Conservation (phyloP, 1,140 invertebrate species). For the Orius laevigatus region DNA sequence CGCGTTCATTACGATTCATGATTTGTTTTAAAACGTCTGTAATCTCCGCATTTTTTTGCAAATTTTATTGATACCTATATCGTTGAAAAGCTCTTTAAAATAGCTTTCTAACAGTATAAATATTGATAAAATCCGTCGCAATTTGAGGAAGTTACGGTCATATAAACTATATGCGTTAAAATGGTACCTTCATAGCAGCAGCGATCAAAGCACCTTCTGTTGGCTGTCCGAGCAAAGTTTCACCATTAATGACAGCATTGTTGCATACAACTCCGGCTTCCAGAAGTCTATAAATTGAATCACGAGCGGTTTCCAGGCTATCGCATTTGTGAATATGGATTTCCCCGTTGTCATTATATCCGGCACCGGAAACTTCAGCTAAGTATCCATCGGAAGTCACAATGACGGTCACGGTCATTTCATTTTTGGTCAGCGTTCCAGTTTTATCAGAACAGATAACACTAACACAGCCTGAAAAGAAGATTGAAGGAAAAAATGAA, state of each 20-base stretch:
- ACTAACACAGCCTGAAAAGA: slow-evolving; percentile 72
- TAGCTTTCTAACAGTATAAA: too few relatives aligned
- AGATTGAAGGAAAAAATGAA: slow-evolving; percentile 5
- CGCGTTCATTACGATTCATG: too few relatives aligned
- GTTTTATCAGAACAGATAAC: slow-evolving; percentile 99
- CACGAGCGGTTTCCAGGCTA: slow-evolving; percentile 49
- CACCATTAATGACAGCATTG: slow-evolving; percentile 81
- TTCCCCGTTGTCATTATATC: slow-evolving; percentile 75
- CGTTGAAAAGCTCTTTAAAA: too few relatives aligned
- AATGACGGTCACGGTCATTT: slow-evolving; percentile 95
- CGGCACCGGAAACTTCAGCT: slow-evolving; percentile 79
- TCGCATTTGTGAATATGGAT: slow-evolving; percentile 64
- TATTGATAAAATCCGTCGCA: too few relatives aligned
- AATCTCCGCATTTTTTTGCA: too few relatives aligned
- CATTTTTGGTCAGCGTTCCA: slow-evolving; percentile 95
- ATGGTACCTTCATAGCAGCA: slow-evolving; percentile 64
- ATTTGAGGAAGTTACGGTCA: too few relatives aligned
- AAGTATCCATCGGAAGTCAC: slow-evolving; percentile 82
- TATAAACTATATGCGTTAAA: slow-evolving; percentile 3
- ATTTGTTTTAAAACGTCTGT: too few relatives aligned
- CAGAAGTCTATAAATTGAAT: slow-evolving; percentile 42
- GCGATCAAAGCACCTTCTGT: slow-evolving; percentile 93
- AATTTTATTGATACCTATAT: too few relatives aligned
- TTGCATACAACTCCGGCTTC: slow-evolving; percentile 80
- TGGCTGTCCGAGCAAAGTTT: slow-evolving; percentile 80